These are phyloP conservation scores for Prosopocoilus inquinatus DNA, from an alignment of 2,888 invertebrate species.

Conservation along the genomic window DNA sequence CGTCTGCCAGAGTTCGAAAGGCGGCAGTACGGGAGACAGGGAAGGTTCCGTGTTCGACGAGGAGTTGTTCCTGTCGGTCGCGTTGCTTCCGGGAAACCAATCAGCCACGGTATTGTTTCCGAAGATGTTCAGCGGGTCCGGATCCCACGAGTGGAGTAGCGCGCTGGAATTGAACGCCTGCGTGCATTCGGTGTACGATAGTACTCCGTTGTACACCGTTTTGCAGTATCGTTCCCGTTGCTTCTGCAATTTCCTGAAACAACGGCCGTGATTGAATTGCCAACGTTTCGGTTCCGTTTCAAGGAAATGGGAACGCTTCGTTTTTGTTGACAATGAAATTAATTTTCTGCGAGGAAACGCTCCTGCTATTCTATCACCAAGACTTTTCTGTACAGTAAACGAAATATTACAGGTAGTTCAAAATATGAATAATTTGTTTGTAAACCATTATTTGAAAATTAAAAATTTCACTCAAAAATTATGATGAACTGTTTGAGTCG, in stretches of 20 bases:
- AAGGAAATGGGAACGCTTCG: too few species aligned
- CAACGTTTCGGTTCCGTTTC: too few species aligned
- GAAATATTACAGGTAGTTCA: too few species aligned
- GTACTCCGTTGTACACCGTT: slow-evolving; percentile 60
- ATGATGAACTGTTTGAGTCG: too few species aligned
- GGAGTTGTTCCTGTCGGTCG: slow-evolving; percentile 23
- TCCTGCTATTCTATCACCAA: too few species aligned
- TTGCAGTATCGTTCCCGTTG: slow-evolving; percentile 73
- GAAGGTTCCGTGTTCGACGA: slow-evolving; percentile 31
- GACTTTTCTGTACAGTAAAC: too few species aligned
- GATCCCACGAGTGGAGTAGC: slow-evolving; percentile 38
- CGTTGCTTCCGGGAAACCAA: slow-evolving; percentile 21
- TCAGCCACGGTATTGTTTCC: slow-evolving; percentile 27
- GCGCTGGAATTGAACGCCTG: slow-evolving; percentile 52
- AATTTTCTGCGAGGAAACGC: too few species aligned
- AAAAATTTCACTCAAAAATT: too few species aligned
- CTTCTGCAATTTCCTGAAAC: slow-evolving; percentile 69
- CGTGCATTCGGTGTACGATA: slow-evolving; percentile 62
- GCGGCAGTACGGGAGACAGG: slow-evolving; percentile 65
- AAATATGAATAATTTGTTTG: too few species aligned
- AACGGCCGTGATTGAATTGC: background rate
- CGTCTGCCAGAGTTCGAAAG: slow-evolving; percentile 88
- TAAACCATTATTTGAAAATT: too few species aligned
- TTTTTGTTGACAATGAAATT: too few species aligned
- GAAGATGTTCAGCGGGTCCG: slow-evolving; percentile 43